Base-by-base conservation (phyloP, 2,113 vertebrate genomes). In the Myrmecophaga tridactyla region DNA sequence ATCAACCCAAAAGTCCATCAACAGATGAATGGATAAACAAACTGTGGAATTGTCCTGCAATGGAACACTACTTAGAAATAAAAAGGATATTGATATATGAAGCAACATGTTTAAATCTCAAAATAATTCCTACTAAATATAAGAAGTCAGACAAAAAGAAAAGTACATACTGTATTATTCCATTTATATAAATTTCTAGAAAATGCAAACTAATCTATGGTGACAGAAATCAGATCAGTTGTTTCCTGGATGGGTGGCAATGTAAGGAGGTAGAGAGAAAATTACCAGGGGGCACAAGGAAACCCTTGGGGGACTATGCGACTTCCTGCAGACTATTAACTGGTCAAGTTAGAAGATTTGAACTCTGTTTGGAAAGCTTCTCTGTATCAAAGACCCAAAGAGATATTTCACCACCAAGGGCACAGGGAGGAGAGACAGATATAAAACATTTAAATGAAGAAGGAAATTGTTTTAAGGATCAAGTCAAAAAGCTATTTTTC, bases 331-430 rank as follows among this genome's bases (percentile, higher is more conserved):
- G n/a, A n/a, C n/a, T 62, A 56, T 62, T 46, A 73, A 65, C 17
- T 65, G 39, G 34, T 94, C 56, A 53, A 63, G 15, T 65, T 31
- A 63, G 31, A 65, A 93, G 34, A 93, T 56, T 1, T 95, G 83
- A 96, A 92, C 25, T 53, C 62, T 92, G 6, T 77, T 63, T 48
- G 18, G 80, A 89, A 96, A 86, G 25, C 34, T 43, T 83, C 56
- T 27, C 48, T 36, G 0, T 41, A 75, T 93, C 46, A 73, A 60
- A 76, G 78, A 86, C 29, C n/a, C 25, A 73, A 51, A 87, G 92
- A 84, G 76, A 62, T 63, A 73, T 51, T 69, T 90, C 7, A 23
- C 39, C 39, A 65, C 48, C 36, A 48, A 63, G 20, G 20, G 23
- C 7, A 36, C 51, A 41, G 48, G 31, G 29, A 83, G 29, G 29